Evolutionary conservation across 2,797 vertebrate genomes (phyloP), one percentile per base, ranked within the genome.

Genomic region (Coranthus polyacanthus): DNA sequence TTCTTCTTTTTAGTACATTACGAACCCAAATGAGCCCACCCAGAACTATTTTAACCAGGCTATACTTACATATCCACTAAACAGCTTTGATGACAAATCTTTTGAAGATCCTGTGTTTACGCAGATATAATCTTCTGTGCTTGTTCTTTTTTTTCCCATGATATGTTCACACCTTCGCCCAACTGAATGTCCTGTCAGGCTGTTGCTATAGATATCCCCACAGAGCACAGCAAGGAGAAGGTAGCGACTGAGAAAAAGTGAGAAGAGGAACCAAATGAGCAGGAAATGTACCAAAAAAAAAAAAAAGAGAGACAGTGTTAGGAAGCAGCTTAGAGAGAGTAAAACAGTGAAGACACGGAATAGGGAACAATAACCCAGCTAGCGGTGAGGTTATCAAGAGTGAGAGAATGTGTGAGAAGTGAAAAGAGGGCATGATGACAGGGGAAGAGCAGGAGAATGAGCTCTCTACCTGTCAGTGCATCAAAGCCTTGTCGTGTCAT

Each of bases 201-300:
- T 86, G 89, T 90, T 91, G 89, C 92, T 92, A 93, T 92, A 94
- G 90, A 92, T 93, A 94, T 88, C 88, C 64, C 60, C 53, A 6
- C 49, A 20, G 22, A 76, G 60, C 60, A 21, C 72, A 69, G 77
- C 36, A 43, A 80, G 76, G 75, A 77, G 81, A 74, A 72, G 72
- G 67, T 67, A 75, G 45, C 12, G 16, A 55, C 72, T 51, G 73
- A 77, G 66, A 61, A 52, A 62, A 66, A 83, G 72, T 75, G 53
- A 75, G 76, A 76, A 42, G 80, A 76, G 39, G 57, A 68, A 76
- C 64, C 65, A 86, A 86, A 89, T 62, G 68, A 87, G 55, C 65
- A 65, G 55, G 62, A 73, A 39, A 82, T 73, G 42, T 52, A 8
- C 62, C 46, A 54, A 69, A 62, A 63, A 46, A 45, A 18, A 57